Conservation (phyloP, 2,113 vertebrate genomes). For the Cynocephalus volans region DNA sequence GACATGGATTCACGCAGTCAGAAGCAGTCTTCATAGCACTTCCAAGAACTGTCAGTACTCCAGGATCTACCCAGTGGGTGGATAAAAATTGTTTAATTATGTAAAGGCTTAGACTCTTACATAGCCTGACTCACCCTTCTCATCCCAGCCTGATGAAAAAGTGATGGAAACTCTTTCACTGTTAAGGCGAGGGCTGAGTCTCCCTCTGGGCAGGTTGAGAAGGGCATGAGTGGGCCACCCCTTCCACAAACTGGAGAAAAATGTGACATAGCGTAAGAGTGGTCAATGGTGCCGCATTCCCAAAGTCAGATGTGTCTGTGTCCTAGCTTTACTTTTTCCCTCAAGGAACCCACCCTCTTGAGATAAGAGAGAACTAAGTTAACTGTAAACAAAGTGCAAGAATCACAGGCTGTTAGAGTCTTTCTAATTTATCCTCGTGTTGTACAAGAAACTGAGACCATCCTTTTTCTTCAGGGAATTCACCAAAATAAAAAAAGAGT, state of each 20-base stretch:
- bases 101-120: background rate
- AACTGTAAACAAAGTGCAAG: background rate
- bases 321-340: background rate
- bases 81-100: background rate
- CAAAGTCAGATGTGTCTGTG: background rate
- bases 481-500: background rate
- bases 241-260: background rate
- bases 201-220: background rate
- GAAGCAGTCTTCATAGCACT: background rate
- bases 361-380: background rate
- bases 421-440: background rate
- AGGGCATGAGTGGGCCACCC: background rate
- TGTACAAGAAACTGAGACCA: background rate
- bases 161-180: background rate
- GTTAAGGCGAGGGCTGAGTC: background rate
- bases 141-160: no score
- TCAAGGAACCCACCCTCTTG: background rate
- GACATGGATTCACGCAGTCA: background rate
- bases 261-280: rapidly evolving
- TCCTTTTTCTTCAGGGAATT: background rate
- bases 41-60: background rate
- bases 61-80: background rate
- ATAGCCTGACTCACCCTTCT: background rate
- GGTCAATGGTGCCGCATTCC: rapidly evolving
- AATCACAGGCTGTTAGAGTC: background rate